Evolutionary conservation across 2,113 vertebrate genomes (phyloP), one percentile per base, ranked within the genome.

Genomic region (Platysteira castanea): DNA sequence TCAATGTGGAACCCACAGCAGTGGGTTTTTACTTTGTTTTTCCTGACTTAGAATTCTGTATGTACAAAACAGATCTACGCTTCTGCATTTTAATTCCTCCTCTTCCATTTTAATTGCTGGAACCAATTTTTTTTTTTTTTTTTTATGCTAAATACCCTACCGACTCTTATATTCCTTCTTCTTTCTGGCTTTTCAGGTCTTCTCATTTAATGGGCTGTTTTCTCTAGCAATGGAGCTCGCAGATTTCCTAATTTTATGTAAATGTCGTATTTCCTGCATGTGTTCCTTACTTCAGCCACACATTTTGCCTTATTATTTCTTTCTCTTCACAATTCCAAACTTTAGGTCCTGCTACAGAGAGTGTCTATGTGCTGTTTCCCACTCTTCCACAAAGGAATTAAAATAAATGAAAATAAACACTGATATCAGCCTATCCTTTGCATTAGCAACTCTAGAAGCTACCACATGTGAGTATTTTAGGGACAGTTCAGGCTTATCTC

Each of bases 391-490:
- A 64, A 78, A 84, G 1, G 2, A 22, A 65, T 56, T 39, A 69
- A 86, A 83, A 76, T 33, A 11, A 77, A 57, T 47, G 5, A 84
- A 27, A 85, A 75, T 37, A 67, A 82, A 31, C 4, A 28, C n/a
- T 60, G 47, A 10, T 37, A 30, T 56, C 11, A 56, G 16, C 5
- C 31, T 42, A 41, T 21, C 12, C 52, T 96, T 86, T 50, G 18
- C 54, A 53, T 70, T 49, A 57, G 5, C 30, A 50, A 8, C 15
- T 89, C 56, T 64, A 56, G 57, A 42, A 59, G 47, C 20, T 80
- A 60, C 22, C 6, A 41, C 0, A 0, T 60, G 57, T 3, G 9
- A 83, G 16, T 7, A 3, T 39, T 80, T 84, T 28, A 65, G 54
- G 61, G 28, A 35, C 1, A 74, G 57, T 68, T 83, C 16, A 64